phyloP scores from a whole-genome alignment of 2,113 vertebrate genomes.

The Phrynocephalus versicolor region DNA sequence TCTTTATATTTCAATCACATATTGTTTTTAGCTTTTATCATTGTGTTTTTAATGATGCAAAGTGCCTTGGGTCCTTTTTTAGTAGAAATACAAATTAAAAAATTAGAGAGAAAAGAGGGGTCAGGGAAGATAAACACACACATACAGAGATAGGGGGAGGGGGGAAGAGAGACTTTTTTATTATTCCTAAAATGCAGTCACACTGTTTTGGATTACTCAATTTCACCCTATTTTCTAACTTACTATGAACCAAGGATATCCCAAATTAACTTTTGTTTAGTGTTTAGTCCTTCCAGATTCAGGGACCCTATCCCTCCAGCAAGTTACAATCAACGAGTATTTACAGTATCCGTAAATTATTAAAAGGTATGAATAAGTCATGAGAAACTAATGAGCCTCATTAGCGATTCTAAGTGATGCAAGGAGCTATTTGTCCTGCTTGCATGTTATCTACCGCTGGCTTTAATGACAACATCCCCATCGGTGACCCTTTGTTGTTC shows the following conservation, averaged over 20 bases:
- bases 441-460: slow-evolving; percentile 42
- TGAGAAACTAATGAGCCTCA: slow-evolving; percentile 39
- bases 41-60: too few species aligned
- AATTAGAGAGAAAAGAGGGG: too few species aligned
- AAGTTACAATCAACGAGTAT: neutral
- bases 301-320: slow-evolving; percentile 11
- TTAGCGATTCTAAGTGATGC: slow-evolving; percentile 47
- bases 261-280: neutral
- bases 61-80: too few species aligned
- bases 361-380: slow-evolving; percentile 14
- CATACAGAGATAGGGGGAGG: too few species aligned
- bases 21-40: too few species aligned
- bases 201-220: neutral
- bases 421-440: slow-evolving; percentile 41
- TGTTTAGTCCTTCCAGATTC: slow-evolving; percentile 10
- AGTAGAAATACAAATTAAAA: too few species aligned
- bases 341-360: slow-evolving; percentile 14
- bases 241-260: neutral
- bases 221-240: neutral
- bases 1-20: too few species aligned
- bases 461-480: slow-evolving; percentile 43
- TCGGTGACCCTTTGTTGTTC: slow-evolving; percentile 24
- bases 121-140: too few species aligned
- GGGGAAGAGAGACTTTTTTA: too few species aligned
- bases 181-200: neutral